These are phyloP conservation scores for Saguinus imperator DNA, from an alignment of 2,113 vertebrate genomes.

Conservation along the genomic window DNA sequence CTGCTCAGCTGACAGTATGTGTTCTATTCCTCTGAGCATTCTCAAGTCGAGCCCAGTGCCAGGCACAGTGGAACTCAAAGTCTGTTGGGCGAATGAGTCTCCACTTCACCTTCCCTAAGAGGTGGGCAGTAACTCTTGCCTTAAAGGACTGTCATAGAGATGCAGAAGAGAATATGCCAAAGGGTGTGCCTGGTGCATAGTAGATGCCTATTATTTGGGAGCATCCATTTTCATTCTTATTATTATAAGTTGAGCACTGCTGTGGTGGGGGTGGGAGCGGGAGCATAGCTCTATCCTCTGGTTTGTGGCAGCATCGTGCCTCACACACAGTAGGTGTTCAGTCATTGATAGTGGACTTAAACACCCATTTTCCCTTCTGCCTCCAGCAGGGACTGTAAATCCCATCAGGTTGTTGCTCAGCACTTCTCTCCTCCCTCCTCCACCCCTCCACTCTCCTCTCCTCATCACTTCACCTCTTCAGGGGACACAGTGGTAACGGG, in stretches of 20 bases:
- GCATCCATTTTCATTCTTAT: background rate
- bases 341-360: background rate
- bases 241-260: background rate
- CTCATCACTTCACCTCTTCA: background rate
- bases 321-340: background rate
- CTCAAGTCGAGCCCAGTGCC: background rate
- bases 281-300: background rate
- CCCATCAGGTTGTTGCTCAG: background rate
- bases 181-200: background rate
- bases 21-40: background rate
- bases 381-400: background rate
- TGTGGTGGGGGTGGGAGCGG: background rate
- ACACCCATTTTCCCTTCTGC: background rate
- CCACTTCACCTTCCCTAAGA: background rate
- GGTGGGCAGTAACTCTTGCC: background rate
- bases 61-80: background rate
- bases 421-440: background rate
- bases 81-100: background rate
- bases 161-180: background rate
- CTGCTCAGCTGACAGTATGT: background rate
- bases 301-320: background rate
- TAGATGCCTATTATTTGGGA: background rate
- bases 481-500: background rate
- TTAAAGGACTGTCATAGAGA: background rate
- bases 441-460: accelerated